Percentiles rank a stretch among this genome's conserved stretches.
Conservation (phyloP, 92 coral and sea anemone species). For the Bergia sp. region DNA sequence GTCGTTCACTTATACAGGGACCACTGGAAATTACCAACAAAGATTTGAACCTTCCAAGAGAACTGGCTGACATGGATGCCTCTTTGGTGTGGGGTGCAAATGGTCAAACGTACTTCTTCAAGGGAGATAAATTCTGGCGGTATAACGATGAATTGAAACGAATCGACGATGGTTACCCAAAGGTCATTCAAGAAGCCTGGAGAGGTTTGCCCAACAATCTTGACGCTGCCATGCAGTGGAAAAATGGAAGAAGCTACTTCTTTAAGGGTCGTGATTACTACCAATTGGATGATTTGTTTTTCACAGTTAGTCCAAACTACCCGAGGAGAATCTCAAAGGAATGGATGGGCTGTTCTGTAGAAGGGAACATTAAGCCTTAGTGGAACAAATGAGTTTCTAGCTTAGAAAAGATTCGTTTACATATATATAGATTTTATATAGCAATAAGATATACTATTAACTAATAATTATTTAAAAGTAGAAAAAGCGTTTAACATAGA, state of each 20-base stretch:
- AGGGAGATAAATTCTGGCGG: slow-evolving; percentile 67
- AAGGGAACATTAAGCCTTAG: slow-evolving; percentile 1
- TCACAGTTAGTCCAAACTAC: slow-evolving; percentile 39
- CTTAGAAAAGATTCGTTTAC: too few species aligned
- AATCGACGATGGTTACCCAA: slow-evolving; percentile 69
- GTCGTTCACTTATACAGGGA: slow-evolving; percentile 41
- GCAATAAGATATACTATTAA: too few species aligned
- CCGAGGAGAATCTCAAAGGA: slow-evolving; percentile 22
- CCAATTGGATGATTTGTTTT: slow-evolving; percentile 49
- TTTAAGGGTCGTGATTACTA: slow-evolving; percentile 69
- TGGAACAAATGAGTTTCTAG: too few species aligned
- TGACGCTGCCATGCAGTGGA: slow-evolving; percentile 68
- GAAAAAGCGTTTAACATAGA: too few species aligned
- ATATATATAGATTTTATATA: too few species aligned
- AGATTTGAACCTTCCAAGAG: slow-evolving; percentile 55
- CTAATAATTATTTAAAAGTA: too few species aligned
- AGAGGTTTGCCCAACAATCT: slow-evolving; percentile 59
- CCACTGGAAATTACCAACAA: slow-evolving; percentile 43
- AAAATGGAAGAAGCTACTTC: slow-evolving; percentile 61
- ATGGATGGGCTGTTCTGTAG: slow-evolving; percentile 12
- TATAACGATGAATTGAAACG: slow-evolving; percentile 43
- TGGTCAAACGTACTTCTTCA: slow-evolving; percentile 72
- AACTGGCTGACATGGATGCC: slow-evolving; percentile 67
- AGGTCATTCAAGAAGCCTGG: slow-evolving; percentile 48
- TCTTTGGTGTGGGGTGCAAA: slow-evolving; percentile 62